These are phyloP conservation scores for Chroicocephalus ridibundus DNA, from an alignment of 2,113 vertebrate genomes.

Conservation along the genomic window DNA sequence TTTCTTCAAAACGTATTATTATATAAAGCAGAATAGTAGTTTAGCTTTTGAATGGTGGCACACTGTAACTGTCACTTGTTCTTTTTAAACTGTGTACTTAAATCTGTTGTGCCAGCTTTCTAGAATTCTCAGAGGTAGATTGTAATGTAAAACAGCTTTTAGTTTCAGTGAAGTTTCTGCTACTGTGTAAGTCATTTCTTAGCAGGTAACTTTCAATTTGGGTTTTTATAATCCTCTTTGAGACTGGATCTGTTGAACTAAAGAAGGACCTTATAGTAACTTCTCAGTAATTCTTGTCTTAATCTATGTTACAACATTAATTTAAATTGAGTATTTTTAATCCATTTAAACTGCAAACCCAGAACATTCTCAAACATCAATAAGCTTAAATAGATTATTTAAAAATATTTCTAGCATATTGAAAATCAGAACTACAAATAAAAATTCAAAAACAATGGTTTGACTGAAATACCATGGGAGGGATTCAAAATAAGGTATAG, in stretches of 20 bases:
- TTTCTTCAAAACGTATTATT: background rate
- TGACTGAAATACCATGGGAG: background rate
- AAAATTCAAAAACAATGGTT: background rate
- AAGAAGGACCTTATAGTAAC: background rate
- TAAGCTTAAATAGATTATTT: background rate
- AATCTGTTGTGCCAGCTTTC: background rate
- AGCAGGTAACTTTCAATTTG: background rate
- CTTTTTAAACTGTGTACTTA: background rate
- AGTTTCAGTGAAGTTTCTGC: background rate
- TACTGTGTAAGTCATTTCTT: background rate
- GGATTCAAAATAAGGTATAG: background rate
- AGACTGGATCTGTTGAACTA: background rate
- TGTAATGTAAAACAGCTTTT: background rate
- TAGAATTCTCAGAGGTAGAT: background rate
- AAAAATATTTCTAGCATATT: background rate
- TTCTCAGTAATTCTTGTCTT: background rate
- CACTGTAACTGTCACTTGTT: background rate
- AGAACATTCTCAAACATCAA: background rate
- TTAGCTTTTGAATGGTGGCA: background rate
- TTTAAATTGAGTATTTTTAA: background rate
- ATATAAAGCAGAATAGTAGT: background rate
- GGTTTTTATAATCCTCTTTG: background rate
- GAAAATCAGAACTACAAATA: background rate
- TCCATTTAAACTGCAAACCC: background rate
- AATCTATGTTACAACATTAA: background rate